Evolutionary conservation across 2,888 invertebrate species (phyloP).

Genomic region (Sphaeridia pumilis): DNA sequence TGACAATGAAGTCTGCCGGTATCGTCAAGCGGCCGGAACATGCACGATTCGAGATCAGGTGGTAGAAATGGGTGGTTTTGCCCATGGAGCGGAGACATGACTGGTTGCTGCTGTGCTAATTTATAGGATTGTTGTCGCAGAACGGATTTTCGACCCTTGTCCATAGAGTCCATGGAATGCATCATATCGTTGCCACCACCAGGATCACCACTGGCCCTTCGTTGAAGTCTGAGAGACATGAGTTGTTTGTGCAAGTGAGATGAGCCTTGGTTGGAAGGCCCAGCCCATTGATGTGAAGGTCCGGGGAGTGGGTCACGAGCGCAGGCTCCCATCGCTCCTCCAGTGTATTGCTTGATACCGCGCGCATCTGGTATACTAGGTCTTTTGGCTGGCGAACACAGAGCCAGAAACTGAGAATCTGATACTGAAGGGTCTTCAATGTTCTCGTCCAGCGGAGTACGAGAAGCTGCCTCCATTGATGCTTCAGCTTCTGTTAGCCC

Average conservation of each 20-base stretch:
- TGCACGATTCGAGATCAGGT: conserved; percentile 23
- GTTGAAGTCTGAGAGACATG: conserved; percentile 32
- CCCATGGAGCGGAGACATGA: conserved; percentile 56
- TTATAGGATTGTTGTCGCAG: conserved; percentile 77
- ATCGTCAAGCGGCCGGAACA: conserved; percentile 31
- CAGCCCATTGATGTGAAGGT: conserved; percentile 8
- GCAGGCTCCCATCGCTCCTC: neutral
- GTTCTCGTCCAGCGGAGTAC: conserved; percentile 8
- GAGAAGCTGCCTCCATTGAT: conserved; percentile 7
- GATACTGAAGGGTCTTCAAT: conserved; percentile 21
- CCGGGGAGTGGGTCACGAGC: conserved; percentile 4
- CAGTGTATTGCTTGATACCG: conserved; percentile 13
- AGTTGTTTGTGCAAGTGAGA: conserved; percentile 32
- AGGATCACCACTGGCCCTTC: conserved; percentile 27
- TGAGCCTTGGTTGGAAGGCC: conserved; percentile 1
- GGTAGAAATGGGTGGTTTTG: conserved; percentile 14
- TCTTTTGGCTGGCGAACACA: conserved; percentile 33
- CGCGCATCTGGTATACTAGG: conserved; percentile 32
- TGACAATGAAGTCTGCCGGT: conserved; percentile 24
- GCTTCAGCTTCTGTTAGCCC: conserved; percentile 21
- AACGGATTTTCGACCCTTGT: conserved; percentile 40
- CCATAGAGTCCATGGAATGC: conserved; percentile 15
- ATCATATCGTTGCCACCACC: conserved; percentile 15
- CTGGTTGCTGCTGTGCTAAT: conserved; percentile 72
- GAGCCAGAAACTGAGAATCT: conserved; percentile 23